Evolutionary conservation across 1,140 invertebrate genomes (phyloP).

Genomic region (roundworm (Caenorhabditis elegans)): WBcel235 BX284604.4:8635001-8635500

Average conservation of each 20-base stretch:
- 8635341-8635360: background rate
- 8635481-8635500: constrained; percentile 19
- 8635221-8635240: background rate
- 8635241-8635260: background rate
- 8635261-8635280: background rate
- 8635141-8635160: background rate
- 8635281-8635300: background rate
- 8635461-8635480: background rate
- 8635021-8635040: background rate
- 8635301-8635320: background rate
- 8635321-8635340: background rate
- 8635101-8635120: constrained; percentile 23
- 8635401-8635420: background rate
- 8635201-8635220: too few species aligned
- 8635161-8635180: background rate
- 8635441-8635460: background rate
- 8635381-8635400: constrained; percentile 38
- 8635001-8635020: background rate
- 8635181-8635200: background rate
- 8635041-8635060: background rate
- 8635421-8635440: background rate
- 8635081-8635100: background rate
- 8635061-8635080: background rate
- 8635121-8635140: background rate
- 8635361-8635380: constrained; percentile 39